Evolutionary conservation across 1,140 invertebrate species (phyloP).

Genomic region (Trachymyrmex cornetzi): DNA sequence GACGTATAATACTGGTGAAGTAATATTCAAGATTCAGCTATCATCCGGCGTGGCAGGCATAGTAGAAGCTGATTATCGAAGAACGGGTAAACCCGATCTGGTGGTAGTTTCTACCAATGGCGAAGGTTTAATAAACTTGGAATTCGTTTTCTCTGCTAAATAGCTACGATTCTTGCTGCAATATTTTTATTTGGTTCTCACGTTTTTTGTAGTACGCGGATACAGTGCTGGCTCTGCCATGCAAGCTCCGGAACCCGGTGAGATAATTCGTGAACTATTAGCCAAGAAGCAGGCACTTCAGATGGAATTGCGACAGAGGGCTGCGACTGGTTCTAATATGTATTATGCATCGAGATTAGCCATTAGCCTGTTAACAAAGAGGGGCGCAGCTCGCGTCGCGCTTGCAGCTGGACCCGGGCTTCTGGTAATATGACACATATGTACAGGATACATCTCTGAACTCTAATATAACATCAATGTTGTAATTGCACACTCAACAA

Average conservation of each 20-base stretch:
- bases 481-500: no score
- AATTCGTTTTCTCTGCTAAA: background rate
- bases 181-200: background rate
- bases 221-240: constrained; percentile 87
- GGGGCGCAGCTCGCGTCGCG: constrained; percentile 80
- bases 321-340: constrained; percentile 79
- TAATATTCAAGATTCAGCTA: constrained; percentile 94
- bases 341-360: constrained; percentile 82
- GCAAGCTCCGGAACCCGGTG: constrained; percentile 82
- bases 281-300: constrained; percentile 93
- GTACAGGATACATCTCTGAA: background rate
- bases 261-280: constrained; percentile 93
- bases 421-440: constrained; percentile 71
- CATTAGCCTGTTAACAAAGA: constrained; percentile 78
- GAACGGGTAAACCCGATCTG: constrained; percentile 93
- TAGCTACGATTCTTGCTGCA: constrained; percentile 3
- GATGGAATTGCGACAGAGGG: constrained; percentile 90
- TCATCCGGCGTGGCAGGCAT: constrained; percentile 92
- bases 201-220: constrained; percentile 89
- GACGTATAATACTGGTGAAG: constrained; percentile 92
- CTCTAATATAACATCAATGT: no score
- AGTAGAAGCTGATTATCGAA: constrained; percentile 93
- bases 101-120: constrained; percentile 94
- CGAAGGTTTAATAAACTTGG: constrained; percentile 91
- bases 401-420: constrained; percentile 84